Percentiles rank a stretch among this genome's conserved stretches.
phyloP scores from a whole-genome alignment of 1,140 invertebrate genomes.

The Acromyrmex echinatior region DNA sequence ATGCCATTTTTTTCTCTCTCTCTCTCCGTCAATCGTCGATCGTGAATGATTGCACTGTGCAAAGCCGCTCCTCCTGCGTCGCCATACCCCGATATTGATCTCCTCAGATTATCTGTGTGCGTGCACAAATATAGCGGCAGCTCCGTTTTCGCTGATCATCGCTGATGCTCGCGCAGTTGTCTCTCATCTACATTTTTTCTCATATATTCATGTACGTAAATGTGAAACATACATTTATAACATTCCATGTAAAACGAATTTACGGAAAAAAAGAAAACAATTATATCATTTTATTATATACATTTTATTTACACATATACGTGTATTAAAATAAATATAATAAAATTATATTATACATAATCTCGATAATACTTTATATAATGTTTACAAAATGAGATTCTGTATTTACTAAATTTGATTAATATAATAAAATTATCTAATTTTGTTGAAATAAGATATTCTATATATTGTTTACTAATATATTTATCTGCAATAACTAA shows the following conservation, averaged over 20 bases:
- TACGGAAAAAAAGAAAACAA: background rate
- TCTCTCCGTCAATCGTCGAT: background rate
- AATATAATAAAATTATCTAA: background rate
- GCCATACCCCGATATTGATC: slow-evolving; percentile 69
- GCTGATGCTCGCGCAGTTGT: background rate
- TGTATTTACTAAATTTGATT: no score
- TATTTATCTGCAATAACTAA: background rate
- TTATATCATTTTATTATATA: background rate
- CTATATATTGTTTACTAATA: background rate
- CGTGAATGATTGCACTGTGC: slow-evolving; percentile 40
- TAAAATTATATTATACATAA: background rate
- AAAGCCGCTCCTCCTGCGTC: slow-evolving; percentile 60
- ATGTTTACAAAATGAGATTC: no score
- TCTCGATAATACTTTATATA: no score
- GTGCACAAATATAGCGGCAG: background rate
- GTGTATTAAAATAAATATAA: background rate
- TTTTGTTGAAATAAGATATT: background rate
- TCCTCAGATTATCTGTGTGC: background rate
- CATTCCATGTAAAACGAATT: background rate
- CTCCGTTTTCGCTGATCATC: background rate
- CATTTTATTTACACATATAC: background rate
- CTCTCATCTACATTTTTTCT: background rate
- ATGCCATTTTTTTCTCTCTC: slow-evolving; percentile 7
- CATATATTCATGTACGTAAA: background rate
- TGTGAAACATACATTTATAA: background rate